Base-by-base conservation (phyloP, 1,140 invertebrate species). In the Sarcophaga peregrina region DNA sequence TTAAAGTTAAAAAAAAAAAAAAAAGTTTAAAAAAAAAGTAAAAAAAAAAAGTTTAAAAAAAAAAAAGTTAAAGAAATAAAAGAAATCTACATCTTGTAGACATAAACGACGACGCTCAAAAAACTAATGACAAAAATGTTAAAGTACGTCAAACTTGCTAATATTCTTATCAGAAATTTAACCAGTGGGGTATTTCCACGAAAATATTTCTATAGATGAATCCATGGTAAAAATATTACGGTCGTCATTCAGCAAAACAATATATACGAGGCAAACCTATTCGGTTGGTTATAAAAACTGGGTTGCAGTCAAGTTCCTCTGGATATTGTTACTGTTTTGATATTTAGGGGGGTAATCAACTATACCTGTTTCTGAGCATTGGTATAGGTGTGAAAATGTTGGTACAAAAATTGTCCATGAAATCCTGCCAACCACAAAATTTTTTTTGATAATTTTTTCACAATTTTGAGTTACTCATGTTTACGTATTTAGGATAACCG, bases 311-410 rank as follows among this genome's bases (percentile, higher is more conserved):
- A 54, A 54, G 52, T 54, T 54, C 52, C 52, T 54, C 52, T 54
- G 52, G 52, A 54, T 54, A 54, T 54, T 54, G 52, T 54, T 54
- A 54, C 52, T 54, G 52, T 15, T 54, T 54, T 54, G 52, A 54
- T 54, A 54, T 54, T 54, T 54, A 54, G 10, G 10, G 52, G 10
- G 52, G 52, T 54, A 54, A 54, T 54, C 52, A 54, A 54, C 52
- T 54, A 54, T 54, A 54, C 52, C 52, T 54, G 52, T 54, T 54
- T 54, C 52, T 54, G 52, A 54, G 52, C 52, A 9, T 13, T 54
- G 10, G 52, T 54, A 54, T 9, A 54, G 52, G 10, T 54, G 52
- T 54, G 52, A 54, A 54, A 54, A 54, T 54, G 52, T 9, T 54
- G 52, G 10, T 54, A 54, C 52, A 54, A 54, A 54, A 54, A 54